Base-by-base conservation (phyloP, 2,888 invertebrate genomes). In the Sylvicola cinctus region DNA sequence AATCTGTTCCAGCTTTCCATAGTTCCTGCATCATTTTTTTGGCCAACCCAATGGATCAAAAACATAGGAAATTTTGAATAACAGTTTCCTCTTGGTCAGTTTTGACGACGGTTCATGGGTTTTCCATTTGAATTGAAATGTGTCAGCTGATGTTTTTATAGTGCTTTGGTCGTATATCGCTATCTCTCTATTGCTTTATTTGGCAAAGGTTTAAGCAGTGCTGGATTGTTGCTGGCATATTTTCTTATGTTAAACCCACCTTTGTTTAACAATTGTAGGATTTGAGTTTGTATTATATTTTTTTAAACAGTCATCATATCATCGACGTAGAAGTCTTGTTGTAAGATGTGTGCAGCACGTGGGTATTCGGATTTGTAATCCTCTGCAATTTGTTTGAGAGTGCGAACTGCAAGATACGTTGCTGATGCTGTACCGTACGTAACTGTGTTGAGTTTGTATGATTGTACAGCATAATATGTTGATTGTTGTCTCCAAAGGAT, bases 371-470 rank as follows among this genome's bases (percentile, higher is more conserved):
- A 3, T 14, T 16, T 8, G 17, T 34, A 34, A 16, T 40, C 37
- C 6, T n/a, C n/a, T 4, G 40, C 43, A 7, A 41, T 16, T 23
- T 42, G 37, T 10, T 38, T 36, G 6, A 47, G 16, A 3, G 38
- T 32, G 16, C 41, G 32, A 2, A 39, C 41, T 2, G 45, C 45
- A 14, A 43, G 34, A 37, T 32, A 45, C 16, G 43, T 43, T 12
- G 46, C 40, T 2, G 42, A 37, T 8, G 44, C 32, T 5, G 41
- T 41, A 11, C 45, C 46, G 40, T 42, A 46, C n/a, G n/a, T n/a
- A n/a, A n/a, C n/a, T n/a, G n/a, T n/a, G n/a, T n/a, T n/a, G n/a
- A n/a, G n/a, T n/a, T n/a, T n/a, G n/a, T n/a, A n/a, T n/a, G n/a
- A n/a, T n/a, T n/a, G n/a, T n/a, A n/a, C n/a, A n/a, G n/a, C n/a